phyloP scores from a whole-genome alignment of 2,888 invertebrate genomes.

The Agrochola lota region DNA sequence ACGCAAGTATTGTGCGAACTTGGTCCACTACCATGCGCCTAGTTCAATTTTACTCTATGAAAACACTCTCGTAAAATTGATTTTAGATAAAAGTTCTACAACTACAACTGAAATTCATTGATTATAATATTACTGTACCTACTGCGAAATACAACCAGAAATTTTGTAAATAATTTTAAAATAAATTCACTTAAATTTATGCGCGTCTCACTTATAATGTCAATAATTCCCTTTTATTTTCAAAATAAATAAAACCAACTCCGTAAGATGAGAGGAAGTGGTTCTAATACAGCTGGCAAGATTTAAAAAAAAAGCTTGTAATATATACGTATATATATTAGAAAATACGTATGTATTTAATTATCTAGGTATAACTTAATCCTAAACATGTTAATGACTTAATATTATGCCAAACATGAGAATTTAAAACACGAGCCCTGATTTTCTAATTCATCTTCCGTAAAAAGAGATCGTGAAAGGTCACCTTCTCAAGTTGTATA shows the following conservation, averaged over 20 bases:
- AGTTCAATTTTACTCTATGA: conserved; percentile 11
- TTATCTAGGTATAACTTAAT: neutral
- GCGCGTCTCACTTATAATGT: conserved; percentile 7
- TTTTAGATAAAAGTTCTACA: neutral
- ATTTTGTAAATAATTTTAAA: conserved; percentile 65
- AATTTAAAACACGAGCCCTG: neutral
- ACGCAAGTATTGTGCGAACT: conserved; percentile 8
- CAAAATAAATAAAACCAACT: neutral
- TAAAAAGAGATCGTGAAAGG: neutral
- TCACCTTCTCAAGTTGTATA: neutral
- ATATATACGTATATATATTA: neutral
- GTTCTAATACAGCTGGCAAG: neutral
- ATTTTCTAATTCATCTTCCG: neutral
- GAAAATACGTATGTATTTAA: neutral
- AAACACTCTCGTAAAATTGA: conserved; percentile 5
- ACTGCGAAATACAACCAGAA: conserved; percentile 28
- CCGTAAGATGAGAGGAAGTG: too few relatives aligned
- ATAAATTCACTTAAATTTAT: conserved; percentile 60
- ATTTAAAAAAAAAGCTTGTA: neutral
- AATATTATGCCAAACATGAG: neutral
- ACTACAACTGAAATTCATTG: conserved; percentile 18
- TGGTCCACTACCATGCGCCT: conserved; percentile 15
- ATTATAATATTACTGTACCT: neutral
- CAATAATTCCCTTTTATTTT: neutral
- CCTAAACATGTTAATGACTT: neutral